Evolutionary conservation across 2,888 invertebrate species (phyloP), one percentile per base, ranked within the genome.

Genomic region (Ormyrus nitidulus): DNA sequence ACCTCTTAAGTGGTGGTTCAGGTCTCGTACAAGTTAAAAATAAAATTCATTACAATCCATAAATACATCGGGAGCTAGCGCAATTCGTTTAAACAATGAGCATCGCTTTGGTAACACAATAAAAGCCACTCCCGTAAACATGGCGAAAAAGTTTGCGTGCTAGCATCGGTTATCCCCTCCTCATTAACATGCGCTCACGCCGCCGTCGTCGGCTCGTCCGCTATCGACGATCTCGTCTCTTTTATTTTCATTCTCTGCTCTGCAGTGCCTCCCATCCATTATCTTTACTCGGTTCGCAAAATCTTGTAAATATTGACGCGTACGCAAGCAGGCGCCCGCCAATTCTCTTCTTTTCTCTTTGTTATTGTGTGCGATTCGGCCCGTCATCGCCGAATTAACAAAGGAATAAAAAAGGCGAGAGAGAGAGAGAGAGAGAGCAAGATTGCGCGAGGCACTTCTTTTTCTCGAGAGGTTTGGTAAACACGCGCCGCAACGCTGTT

Each of bases 271-370:
- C 10, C 6, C 0, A 49, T 7, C 44, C 44, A 53, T 65, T 65
- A 56, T 74, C 65, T 54, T 56, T 51, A 11, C 8, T 54, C 44
- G 54, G 58, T 58, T 59, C 66, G 66, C 49, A 8, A 74, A 58
- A 66, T 58, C 44, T 59, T 49, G 46, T 71, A 59, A 58, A 59
- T 59, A 59, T 53, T 34, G 53, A 34, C 34, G 13, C 56, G 5
- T 48, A n/a, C 51, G 54, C 68, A n/a, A 11, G 44, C 70, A 56
- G 46, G 8, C 19, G 5, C 4, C 4, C 68, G 5, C 6, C 44
- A 34, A 44, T n/a, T 51, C 19, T 13, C 34, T 51, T 11, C 7
- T 51, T 19, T 48, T 19, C n/a, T 34, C 54, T 54, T 65, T 34
- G 34, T 64, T 66, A 19, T 69, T 9, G 11, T 46, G 46, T 11